These are phyloP conservation scores for Sebastes fasciatus DNA, from an alignment of 2,113 vertebrate genomes.

Conservation along the genomic window DNA sequence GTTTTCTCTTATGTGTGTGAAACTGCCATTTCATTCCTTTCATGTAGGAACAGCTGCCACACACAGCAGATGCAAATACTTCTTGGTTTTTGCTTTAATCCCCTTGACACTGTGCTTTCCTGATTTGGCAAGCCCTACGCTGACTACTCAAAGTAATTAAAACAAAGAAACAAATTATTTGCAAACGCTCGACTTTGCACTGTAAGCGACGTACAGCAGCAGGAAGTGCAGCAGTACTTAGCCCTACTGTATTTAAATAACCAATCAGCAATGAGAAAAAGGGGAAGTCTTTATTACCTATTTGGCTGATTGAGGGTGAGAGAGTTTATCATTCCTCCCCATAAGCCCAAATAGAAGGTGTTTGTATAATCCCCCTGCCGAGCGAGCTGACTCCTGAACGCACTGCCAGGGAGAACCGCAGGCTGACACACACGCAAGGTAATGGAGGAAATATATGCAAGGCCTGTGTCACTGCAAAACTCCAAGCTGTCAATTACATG, in stretches of 20 bases:
- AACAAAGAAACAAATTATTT: conserved; percentile 44
- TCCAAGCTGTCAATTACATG: conserved; percentile 80
- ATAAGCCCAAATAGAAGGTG: conserved; percentile 63
- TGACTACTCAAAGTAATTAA: conserved; percentile 37
- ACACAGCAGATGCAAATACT: conserved; percentile 11
- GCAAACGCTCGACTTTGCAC: conserved; percentile 35
- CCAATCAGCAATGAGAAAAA: conserved; percentile 45
- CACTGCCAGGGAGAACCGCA: conserved; percentile 57
- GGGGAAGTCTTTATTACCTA: conserved; percentile 50
- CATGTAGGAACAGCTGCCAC: neutral
- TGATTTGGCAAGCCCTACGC: conserved; percentile 16
- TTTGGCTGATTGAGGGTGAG: conserved; percentile 57
- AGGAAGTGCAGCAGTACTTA: neutral
- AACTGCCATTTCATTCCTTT: neutral
- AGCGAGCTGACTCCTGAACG: conserved; percentile 63
- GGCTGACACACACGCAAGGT: conserved; percentile 62
- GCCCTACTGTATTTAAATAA: conserved; percentile 47
- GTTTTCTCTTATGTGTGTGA: neutral
- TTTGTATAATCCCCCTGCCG: conserved; percentile 69
- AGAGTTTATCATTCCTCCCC: conserved; percentile 60
- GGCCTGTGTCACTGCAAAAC: conserved; percentile 77
- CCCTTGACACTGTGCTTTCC: conserved; percentile 8
- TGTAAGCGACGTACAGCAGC: neutral
- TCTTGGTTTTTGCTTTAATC: conserved; percentile 22
- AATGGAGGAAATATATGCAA: conserved; percentile 80